A percentile compares a stretch with the other conserved stretches of the same genome.
These are phyloP conservation scores for Calvadosia cruxmelitensis DNA, from an alignment of 30 jellyfish, hydroid and myxozoan genomes.

Conservation along the genomic window DNA sequence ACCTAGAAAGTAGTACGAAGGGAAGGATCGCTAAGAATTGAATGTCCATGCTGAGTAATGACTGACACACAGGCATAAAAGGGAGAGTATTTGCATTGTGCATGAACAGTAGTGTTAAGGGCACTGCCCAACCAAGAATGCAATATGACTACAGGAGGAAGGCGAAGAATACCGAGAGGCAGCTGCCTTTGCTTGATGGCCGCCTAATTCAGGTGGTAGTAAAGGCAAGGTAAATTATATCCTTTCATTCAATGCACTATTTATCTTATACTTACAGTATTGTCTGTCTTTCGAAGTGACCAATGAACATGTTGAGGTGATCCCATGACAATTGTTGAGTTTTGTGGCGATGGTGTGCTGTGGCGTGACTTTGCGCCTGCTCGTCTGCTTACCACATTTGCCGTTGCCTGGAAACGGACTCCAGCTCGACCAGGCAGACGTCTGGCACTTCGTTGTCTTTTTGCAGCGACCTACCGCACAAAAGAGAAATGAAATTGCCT, in stretches of 20 bases:
- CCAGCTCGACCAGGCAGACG: slow-evolving; percentile 81
- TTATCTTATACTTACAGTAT: background rate
- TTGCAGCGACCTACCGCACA: slow-evolving; percentile 95
- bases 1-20: slow-evolving; percentile 17
- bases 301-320: slow-evolving; percentile 16
- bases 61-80: no score
- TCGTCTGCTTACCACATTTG: slow-evolving; percentile 46
- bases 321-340: slow-evolving; percentile 56
- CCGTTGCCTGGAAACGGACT: slow-evolving; percentile 48
- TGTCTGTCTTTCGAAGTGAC: slow-evolving; percentile 6
- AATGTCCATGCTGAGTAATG: no score
- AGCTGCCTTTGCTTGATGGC: no score
- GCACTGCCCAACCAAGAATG: no score
- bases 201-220: background rate
- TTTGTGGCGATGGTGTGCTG: slow-evolving; percentile 29
- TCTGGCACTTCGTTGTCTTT: slow-evolving; percentile 43
- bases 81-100: no score
- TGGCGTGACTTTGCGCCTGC: slow-evolving; percentile 49
- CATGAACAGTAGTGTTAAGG: no score
- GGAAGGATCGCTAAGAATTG: background rate
- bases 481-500: no score
- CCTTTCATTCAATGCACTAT: background rate
- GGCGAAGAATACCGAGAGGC: no score
- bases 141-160: no score
- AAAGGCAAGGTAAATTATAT: background rate